Conservation (phyloP, 2,797 vertebrate genomes). For the Manis javanica region DNA sequence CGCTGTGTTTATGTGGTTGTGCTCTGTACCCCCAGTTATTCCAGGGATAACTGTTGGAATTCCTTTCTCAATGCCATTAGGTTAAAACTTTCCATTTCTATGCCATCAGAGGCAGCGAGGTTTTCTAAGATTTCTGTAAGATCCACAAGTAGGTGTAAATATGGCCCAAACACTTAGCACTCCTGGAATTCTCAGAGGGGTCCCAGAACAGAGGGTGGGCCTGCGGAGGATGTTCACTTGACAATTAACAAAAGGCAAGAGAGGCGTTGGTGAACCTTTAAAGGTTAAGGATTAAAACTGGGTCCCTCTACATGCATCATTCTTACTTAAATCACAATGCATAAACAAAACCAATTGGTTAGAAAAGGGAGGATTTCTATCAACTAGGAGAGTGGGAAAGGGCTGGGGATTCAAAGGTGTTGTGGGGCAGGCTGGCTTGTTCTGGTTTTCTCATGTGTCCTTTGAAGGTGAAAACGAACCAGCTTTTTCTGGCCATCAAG, state of each 20-base stretch:
- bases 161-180: neutral
- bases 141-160: neutral
- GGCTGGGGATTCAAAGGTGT: neutral
- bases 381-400: neutral
- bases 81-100: neutral
- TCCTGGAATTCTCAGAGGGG: neutral
- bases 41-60: neutral
- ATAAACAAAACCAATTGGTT: neutral
- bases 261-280: neutral
- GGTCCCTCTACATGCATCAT: neutral
- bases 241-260: constrained; percentile 44
- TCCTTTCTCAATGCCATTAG: neutral
- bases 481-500: neutral
- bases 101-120: neutral
- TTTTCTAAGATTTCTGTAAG: neutral
- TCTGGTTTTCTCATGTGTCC: neutral
- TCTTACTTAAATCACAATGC: neutral
- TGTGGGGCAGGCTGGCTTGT: neutral
- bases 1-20: neutral
- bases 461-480: constrained; percentile 35
- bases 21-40: no score
- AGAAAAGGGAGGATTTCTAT: neutral
- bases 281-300: constrained; percentile 4
- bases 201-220: neutral
- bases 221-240: neutral